These are phyloP conservation scores for Danio aesculapii DNA, from an alignment of 2,797 vertebrate species.

Conservation along the genomic window DNA sequence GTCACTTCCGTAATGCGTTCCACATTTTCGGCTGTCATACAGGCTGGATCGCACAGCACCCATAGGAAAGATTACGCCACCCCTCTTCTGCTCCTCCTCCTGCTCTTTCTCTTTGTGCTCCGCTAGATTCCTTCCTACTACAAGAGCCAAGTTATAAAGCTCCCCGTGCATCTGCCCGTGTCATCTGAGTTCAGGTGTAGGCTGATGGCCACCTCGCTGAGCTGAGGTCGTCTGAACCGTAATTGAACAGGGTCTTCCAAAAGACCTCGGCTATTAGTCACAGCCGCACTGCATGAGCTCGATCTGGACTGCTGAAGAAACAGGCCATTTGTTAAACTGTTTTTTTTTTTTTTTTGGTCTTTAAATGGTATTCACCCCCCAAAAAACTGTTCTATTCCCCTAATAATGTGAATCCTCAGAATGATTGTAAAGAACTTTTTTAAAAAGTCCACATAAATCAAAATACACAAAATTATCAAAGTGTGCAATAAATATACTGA, in stretches of 20 bases:
- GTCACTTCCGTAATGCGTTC: slow-evolving; percentile 81
- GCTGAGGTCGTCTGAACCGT: slow-evolving; percentile 7
- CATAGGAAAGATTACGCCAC: slow-evolving; percentile 44
- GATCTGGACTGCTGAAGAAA: neutral
- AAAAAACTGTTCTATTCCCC: no score
- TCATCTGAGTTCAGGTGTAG: slow-evolving; percentile 36
- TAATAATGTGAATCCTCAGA: no score
- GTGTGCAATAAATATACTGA: no score
- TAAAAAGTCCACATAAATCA: no score
- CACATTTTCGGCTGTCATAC: slow-evolving; percentile 73
- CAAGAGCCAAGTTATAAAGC: slow-evolving; percentile 15
- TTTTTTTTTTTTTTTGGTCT: neutral
- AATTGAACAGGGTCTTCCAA: slow-evolving; percentile 5
- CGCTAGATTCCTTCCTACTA: slow-evolving; percentile 35
- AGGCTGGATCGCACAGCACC: slow-evolving; percentile 55
- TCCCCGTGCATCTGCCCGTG: slow-evolving; percentile 19
- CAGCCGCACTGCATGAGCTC: neutral
- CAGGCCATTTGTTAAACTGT: slow-evolving; percentile 1
- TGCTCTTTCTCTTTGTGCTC: slow-evolving; percentile 27
- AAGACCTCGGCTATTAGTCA: neutral
- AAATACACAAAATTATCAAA: no score
- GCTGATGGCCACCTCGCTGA: neutral
- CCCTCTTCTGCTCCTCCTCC: slow-evolving; percentile 16
- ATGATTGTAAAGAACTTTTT: no score
- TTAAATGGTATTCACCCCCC: neutral